Base-by-base conservation (phyloP, 2,888 invertebrate species). In the Nasonovia ribisnigri region DNA sequence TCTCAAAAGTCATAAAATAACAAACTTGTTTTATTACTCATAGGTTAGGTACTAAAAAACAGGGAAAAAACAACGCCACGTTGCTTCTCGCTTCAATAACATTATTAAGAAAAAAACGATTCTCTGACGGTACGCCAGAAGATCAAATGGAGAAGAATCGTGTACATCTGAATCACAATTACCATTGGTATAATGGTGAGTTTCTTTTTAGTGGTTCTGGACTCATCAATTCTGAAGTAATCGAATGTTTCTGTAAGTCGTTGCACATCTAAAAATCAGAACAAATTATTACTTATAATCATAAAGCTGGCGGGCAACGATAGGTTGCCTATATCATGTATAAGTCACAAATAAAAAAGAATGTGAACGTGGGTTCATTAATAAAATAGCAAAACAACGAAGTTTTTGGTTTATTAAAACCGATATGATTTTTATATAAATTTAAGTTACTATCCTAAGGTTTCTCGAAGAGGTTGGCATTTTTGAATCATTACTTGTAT, bases 131-230 rank as follows among this genome's bases (percentile, higher is more conserved):
- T 46, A 57, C 60, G 90, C 29, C 90, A 60, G 67, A 67, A 87
- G 26, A 92, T 60, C 54, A 57, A 93, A 54, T 90, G 60, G 86
- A 90, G 48, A 93, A 90, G 54, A 90, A 67, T 90, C 57, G 84
- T 13, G 89, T 57, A 46, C 84, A 26, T 84, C 36, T 36, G 84
- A 67, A 67, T 48, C 36, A 29, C 87, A 46, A n/a, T 90, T 93
- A 93, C 93, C 93, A 93, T 90, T 93, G 29, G 42, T 93, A 86
- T 24, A 93, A 86, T 48, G 93, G 93, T 43, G 93, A 60, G n/a
- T 90, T 93, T 87, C 93, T 93, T 86, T 90, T 90, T 51, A 42
- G 3, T 42, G 93, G 93, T 86, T 90, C 93, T 29, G 93, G 93
- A 24, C 93, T 93, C 13, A 93, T 93, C 36, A 93, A 29, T 60